phyloP scores from a whole-genome alignment of 2,113 vertebrate genomes.

The Peromyscus leucopus region DNA sequence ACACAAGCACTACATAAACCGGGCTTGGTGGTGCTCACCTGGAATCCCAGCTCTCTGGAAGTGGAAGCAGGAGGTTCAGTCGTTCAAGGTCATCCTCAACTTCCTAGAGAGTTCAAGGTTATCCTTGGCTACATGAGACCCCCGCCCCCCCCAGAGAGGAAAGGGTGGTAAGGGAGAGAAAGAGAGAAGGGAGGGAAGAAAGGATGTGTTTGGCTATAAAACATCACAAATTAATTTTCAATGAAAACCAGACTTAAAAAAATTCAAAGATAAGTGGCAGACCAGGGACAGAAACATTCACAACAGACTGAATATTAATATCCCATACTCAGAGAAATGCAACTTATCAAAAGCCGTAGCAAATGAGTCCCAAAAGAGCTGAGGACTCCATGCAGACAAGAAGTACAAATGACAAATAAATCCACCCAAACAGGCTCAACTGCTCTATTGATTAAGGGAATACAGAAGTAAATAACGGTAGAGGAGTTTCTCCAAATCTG shows the following conservation, averaged over 20 bases:
- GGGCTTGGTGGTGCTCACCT: no score
- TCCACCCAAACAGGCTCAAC: not conserved
- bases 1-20: not conserved
- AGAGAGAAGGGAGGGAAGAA: not conserved
- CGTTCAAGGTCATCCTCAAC: not conserved
- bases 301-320: not conserved
- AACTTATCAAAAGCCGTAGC: not conserved
- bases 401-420: not conserved
- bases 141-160: not conserved
- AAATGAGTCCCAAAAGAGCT: not conserved
- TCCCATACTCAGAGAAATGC: not conserved
- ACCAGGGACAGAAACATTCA: not conserved
- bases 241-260: constrained; percentile 26
- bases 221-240: not conserved
- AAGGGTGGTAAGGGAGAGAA: not conserved
- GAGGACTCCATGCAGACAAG: fast-evolving
- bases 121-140: not conserved
- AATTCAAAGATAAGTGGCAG: not conserved
- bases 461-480: not conserved
- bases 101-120: no score
- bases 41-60: not conserved
- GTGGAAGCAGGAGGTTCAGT: not conserved
- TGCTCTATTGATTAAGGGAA: not conserved
- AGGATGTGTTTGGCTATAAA: not conserved
- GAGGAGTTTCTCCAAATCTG: not conserved